Evolutionary conservation across 2,113 vertebrate genomes (phyloP).

Genomic region (Chaetodon auriga): DNA sequence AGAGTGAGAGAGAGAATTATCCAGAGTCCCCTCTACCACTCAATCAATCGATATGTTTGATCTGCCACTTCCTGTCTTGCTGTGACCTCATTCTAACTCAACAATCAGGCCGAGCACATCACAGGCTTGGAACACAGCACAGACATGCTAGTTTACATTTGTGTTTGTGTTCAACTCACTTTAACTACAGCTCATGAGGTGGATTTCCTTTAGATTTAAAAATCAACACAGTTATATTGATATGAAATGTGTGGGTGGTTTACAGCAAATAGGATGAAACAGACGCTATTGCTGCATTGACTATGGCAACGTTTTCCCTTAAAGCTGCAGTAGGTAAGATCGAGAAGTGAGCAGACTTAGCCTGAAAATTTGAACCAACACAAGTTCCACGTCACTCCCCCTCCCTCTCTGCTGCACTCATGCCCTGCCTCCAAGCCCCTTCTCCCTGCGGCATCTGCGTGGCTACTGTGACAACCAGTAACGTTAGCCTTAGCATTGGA

Average conservation of each 20-base stretch:
- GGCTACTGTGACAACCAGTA: too few relatives aligned
- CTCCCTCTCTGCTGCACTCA: too few relatives aligned
- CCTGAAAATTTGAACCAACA: too few relatives aligned
- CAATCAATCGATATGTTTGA: constrained; percentile 79
- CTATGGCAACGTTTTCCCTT: background rate
- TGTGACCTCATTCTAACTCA: constrained; percentile 72
- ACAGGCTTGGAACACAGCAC: background rate
- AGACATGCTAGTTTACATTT: background rate
- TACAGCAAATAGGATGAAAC: too few relatives aligned
- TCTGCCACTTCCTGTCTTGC: constrained; percentile 65
- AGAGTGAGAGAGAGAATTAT: constrained; percentile 45
- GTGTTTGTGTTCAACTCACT: background rate
- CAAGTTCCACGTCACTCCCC: too few relatives aligned
- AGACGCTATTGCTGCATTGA: background rate
- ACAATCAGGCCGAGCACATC: background rate
- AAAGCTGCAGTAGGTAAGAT: too few relatives aligned
- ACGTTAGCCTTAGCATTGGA: too few relatives aligned
- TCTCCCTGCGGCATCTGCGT: too few relatives aligned
- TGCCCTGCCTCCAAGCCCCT: too few relatives aligned
- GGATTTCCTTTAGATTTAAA: background rate
- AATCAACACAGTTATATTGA: background rate
- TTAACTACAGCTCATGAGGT: background rate
- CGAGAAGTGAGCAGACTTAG: too few relatives aligned
- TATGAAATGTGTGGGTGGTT: background rate
- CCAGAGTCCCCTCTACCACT: constrained; percentile 54